These are phyloP conservation scores for Mythimna loreyi DNA, from an alignment of 2,888 invertebrate genomes.

Conservation along the genomic window DNA sequence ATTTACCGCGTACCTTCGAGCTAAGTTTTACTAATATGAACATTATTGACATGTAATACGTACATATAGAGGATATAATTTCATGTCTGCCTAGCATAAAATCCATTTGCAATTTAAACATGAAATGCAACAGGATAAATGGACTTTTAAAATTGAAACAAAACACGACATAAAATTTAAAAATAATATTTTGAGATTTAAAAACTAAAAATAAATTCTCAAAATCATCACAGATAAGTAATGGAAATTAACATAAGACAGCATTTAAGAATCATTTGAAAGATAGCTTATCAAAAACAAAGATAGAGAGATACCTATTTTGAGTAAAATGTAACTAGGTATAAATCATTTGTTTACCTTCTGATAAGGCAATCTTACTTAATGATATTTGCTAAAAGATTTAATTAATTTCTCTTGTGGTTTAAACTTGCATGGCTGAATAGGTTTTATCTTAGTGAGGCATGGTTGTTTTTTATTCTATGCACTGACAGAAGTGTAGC, in stretches of 20 bases:
- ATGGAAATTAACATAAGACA: conserved; percentile 56
- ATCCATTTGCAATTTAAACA: too few relatives aligned
- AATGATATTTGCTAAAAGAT: conserved; percentile 2
- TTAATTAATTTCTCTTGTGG: conserved; percentile 14
- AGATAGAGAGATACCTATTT: conserved; percentile 41
- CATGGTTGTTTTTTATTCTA: neutral
- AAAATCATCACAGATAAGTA: conserved; percentile 19
- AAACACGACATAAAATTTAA: too few relatives aligned
- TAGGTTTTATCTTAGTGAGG: neutral
- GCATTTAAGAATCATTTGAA: conserved; percentile 45
- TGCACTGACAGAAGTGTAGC: neutral
- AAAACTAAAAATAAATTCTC: neutral
- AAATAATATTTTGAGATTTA: too few relatives aligned
- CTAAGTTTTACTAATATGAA: too few relatives aligned
- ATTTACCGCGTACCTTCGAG: too few relatives aligned
- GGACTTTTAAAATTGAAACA: too few relatives aligned
- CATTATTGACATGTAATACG: too few relatives aligned
- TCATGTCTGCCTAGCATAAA: too few relatives aligned
- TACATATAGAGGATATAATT: too few relatives aligned
- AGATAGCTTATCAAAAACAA: conserved; percentile 52
- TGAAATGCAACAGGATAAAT: too few relatives aligned
- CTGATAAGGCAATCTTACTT: conserved; percentile 17
- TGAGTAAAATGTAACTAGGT: conserved; percentile 28
- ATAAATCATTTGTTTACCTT: conserved; percentile 15
- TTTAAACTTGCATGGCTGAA: neutral